Base-by-base conservation (phyloP, 2,113 vertebrate genomes). In the Hippocampus barbouri region DNA sequence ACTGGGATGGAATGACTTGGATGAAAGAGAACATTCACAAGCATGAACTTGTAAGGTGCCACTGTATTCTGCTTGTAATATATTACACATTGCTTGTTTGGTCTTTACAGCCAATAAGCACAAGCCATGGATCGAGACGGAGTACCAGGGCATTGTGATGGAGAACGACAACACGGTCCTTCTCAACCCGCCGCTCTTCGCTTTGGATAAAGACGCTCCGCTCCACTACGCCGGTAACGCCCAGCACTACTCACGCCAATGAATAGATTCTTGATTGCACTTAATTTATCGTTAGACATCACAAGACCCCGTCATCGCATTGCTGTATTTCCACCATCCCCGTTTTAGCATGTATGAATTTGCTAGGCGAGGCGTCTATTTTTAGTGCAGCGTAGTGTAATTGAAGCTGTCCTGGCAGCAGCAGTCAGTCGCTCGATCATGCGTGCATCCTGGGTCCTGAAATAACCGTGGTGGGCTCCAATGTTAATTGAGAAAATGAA, bases 141-240 rank as follows among this genome's bases (percentile, higher is more conserved):
- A 98, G 82, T 99, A 99, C 85, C 97, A 99, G 87, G 97, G 97
- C 80, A 98, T 99, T 18, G 91, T 99, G 76, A 99, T 98, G 96
- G 97, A 99, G 93, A 98, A 98, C 0, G 97, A 99, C 91, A 96
- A 98, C 92, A 97, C 96, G 0, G 97, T 98, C 41, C 92, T 99
- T 78, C 94, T 99, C 76, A 99, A 97, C 73, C 97, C 97, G 0
- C 97, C 97, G 0, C 94, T 99, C 2, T 98, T 98, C 0, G 97
- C 97, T 6, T 89, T 99, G 92, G 97, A 99, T 90, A 98, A 99
- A 85, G 97, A 99, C 1, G 96, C 97, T 21, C 97, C 97, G 0
- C 90, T 98, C 73, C 97, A 94, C 86, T 99, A 98, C 16, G 97
- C 97, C 79, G 97, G 97, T 98, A 93, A 88, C 72, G 20, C 56